Base-by-base conservation (phyloP, 2,888 invertebrate species). In the Ferdinandea cuprea region DNA sequence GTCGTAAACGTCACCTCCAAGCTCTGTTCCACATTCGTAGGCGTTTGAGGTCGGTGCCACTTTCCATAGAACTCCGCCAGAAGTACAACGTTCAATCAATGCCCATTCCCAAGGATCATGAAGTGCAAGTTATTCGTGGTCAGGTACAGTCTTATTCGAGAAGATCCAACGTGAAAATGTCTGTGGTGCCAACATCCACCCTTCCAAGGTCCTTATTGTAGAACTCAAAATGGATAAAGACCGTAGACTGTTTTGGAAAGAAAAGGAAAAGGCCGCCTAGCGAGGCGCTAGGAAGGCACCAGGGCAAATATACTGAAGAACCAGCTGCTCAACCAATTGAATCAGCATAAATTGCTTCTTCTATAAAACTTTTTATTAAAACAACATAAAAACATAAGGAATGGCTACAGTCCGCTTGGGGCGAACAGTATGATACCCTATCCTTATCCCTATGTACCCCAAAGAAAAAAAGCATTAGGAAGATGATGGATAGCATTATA, bases 181-280 rank as follows among this genome's bases (percentile, higher is more conserved):
- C 78, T 99, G 99, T 89, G 99, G 99, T 86, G 97, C 99, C 86
- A 98, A 97, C 89, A 99, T 99, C 91, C 99, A 99, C 91, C 99
- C 99, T 86, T 99, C 99, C 88, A 99, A 99, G 94, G 97, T 97
- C 87, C 96, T 98, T 56, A 97, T 99, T 89, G 98, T 98, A 66
- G 99, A 99, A 92, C 92, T 99, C 92, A 99, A 99, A 93, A 96
- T 99, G 95, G 99, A 99, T 92, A 99, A 98, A 92, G 99, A 99
- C 91, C 95, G 99, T 86, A 99, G 92, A 94, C 95, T 87, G 98
- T 99, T 90, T 94, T 99, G 86, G 99, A 99, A 92, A 95, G 99
- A 88, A 96, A 98, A 92, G 97, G 98, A 76, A 97, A 97, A 92
- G 98, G 99, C 90, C 95, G 98, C 88, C 93, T 96, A 88, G 95